phyloP scores from a whole-genome alignment of 2,113 vertebrate species.

The Sitta europaea region DNA sequence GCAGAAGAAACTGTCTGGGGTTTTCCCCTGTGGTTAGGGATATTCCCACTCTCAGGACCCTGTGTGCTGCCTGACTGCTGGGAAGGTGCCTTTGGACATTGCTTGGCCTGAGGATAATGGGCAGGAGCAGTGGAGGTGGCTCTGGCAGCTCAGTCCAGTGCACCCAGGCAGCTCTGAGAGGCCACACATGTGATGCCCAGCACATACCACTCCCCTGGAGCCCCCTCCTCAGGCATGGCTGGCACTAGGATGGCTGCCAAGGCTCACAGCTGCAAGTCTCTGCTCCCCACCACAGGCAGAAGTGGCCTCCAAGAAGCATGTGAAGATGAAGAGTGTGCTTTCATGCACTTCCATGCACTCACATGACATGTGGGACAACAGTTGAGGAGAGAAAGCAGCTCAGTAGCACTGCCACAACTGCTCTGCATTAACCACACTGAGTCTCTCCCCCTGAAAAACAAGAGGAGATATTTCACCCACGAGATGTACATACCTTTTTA shows the following conservation, averaged over 20 bases:
- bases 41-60: neutral
- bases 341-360: neutral
- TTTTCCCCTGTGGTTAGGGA: neutral
- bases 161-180: neutral
- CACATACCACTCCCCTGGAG: fast-evolving
- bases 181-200: fast-evolving
- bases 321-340: neutral
- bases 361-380: fast-evolving
- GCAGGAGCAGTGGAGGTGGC: neutral
- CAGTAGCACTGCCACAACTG: neutral
- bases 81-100: neutral
- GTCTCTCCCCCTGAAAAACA: neutral
- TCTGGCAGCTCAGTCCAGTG: neutral
- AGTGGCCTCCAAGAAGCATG: neutral
- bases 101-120: fast-evolving
- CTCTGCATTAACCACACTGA: neutral
- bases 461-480: neutral
- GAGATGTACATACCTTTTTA: slow-evolving; percentile 83
- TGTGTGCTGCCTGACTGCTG: fast-evolving
- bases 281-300: neutral
- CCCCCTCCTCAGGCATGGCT: neutral
- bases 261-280: neutral
- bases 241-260: neutral
- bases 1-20: neutral
- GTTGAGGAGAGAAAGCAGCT: neutral